Base-by-base conservation (phyloP, 2,888 invertebrate species). In the Watsonalla cultraria region DNA sequence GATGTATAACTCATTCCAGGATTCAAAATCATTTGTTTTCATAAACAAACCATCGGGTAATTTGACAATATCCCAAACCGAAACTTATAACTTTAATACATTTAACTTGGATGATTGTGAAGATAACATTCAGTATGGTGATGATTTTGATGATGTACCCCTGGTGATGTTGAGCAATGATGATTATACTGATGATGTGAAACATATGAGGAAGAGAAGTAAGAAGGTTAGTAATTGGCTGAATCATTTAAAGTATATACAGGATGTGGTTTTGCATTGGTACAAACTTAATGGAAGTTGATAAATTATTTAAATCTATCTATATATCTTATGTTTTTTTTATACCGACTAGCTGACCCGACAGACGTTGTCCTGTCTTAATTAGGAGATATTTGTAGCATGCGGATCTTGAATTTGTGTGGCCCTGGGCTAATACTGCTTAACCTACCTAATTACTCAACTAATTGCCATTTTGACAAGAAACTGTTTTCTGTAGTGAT, bases 81-180 rank as follows among this genome's bases (percentile, higher is more conserved):
- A 55, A 5, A 33, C 55, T 6, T 47, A 59, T n/a, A 39, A 45
- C n/a, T 13, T 6, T 68, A 0, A 62, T 62, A 0, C 59, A 42
- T 42, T 61, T 0, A 55, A 60, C 0, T 48, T 34, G 46, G 65
- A 63, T 47, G 50, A 57, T 45, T 56, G 55, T 6, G 7, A 59
- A 37, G 51, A 58, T 46, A 57, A 60, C 45, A 46, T 55, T 15
- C 53, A 57, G 7, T 45, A 58, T 54, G 64, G 46, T 49, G 65
- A 67, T 56, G 62, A 66, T 55, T 66, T 69, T 49, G 77, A 78
- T 61, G 76, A 80, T 46, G 11, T 74, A 37, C 80, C 80, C 0
- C 45, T 74, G 0, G 62, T 68, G 11, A 60, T 72, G 62, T 51
- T 76, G 5, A 69, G 65, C 33, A 57, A 45, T 14, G 58, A 60